Conservation (phyloP, 2,113 vertebrate genomes). For the Hoplias malabaricus region DNA sequence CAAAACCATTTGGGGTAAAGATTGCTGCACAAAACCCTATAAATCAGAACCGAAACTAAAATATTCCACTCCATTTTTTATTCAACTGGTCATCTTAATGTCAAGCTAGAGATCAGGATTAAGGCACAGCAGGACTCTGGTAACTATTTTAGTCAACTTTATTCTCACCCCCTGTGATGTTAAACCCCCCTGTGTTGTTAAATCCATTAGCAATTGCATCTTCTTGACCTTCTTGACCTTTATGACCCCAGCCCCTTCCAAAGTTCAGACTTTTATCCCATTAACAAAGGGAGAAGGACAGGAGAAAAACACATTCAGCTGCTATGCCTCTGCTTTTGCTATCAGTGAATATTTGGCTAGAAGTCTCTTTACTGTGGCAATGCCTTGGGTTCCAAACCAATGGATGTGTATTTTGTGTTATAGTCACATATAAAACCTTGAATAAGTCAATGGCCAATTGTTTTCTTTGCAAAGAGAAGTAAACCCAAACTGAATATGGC, state of each 20-base stretch:
- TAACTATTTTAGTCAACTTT: too few relatives aligned
- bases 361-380: neutral
- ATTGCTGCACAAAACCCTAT: too few relatives aligned
- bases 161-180: neutral
- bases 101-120: too few relatives aligned
- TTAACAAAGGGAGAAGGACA: slow-evolving; percentile 1
- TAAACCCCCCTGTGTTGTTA: neutral
- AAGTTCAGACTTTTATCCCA: slow-evolving; percentile 51
- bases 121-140: too few relatives aligned
- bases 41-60: too few relatives aligned
- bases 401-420: neutral
- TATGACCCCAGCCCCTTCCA: slow-evolving; percentile 37
- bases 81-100: too few relatives aligned
- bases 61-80: too few relatives aligned
- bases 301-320: neutral
- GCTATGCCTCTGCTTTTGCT: neutral
- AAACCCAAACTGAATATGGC: too few relatives aligned
- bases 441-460: neutral
- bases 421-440: neutral
- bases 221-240: neutral
- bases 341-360: neutral
- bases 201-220: neutral
- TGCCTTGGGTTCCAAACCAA: neutral
- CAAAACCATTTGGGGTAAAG: too few relatives aligned
- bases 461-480: too few relatives aligned